A percentile compares a stretch with the other conserved stretches of the same genome.
Conservation (phyloP, 2,797 vertebrate species). For the Malurus splendens region DNA sequence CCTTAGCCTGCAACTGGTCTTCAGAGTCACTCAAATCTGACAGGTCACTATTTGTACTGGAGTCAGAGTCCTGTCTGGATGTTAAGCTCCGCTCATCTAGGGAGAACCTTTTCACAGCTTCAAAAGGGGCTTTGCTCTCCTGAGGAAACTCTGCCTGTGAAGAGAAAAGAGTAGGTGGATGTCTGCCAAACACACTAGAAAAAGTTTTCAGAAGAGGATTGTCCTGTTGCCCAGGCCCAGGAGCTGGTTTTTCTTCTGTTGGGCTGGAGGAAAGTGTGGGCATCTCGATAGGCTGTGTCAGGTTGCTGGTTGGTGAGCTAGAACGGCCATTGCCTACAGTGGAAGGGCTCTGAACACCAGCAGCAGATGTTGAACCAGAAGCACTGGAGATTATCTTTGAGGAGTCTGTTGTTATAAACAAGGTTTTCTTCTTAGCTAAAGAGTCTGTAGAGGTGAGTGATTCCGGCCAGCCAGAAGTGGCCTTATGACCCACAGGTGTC, state of each 20-base stretch:
- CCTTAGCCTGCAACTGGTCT: slow-evolving; percentile 83
- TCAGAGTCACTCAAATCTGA: slow-evolving; percentile 96
- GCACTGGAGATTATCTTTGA: slow-evolving; percentile 84
- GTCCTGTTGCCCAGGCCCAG: slow-evolving; percentile 71
- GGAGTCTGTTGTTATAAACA: slow-evolving; percentile 91
- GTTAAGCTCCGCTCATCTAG: slow-evolving; percentile 89
- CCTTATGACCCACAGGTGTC: slow-evolving; percentile 65
- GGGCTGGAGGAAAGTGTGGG: slow-evolving; percentile 79
- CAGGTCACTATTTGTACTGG: slow-evolving; percentile 94
- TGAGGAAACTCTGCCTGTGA: slow-evolving; percentile 70
- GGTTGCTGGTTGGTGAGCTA: slow-evolving; percentile 70
- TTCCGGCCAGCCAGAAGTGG: slow-evolving; percentile 71
- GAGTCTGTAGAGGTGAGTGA: slow-evolving; percentile 71
- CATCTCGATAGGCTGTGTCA: slow-evolving; percentile 80
- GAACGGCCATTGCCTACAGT: slow-evolving; percentile 74
- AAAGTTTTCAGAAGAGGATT: slow-evolving; percentile 77
- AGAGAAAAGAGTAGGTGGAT: slow-evolving; percentile 76
- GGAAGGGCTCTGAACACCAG: slow-evolving; percentile 74
- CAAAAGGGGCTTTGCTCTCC: slow-evolving; percentile 81
- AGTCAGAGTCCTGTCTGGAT: slow-evolving; percentile 91
- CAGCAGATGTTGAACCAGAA: slow-evolving; percentile 72
- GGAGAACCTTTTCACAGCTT: slow-evolving; percentile 89
- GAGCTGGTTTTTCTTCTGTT: slow-evolving; percentile 78
- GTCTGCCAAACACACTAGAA: slow-evolving; percentile 77
- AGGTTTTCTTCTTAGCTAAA: slow-evolving; percentile 82